Evolutionary conservation across 1,140 invertebrate genomes (phyloP), one percentile per base, ranked within the genome.

Genomic region (Aphaenogaster floridana): DNA sequence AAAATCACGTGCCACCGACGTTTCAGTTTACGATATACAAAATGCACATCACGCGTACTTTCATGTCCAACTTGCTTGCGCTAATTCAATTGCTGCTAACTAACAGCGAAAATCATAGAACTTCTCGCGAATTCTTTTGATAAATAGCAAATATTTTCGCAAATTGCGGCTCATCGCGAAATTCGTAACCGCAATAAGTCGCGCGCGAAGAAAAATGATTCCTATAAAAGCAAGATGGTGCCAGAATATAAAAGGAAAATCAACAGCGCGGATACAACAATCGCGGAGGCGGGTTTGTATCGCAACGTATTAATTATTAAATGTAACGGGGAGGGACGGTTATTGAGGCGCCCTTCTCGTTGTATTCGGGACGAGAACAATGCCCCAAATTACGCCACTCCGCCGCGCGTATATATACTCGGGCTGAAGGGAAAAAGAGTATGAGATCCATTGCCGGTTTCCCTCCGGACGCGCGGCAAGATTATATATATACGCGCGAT

Each of bases 271-370:
- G 28, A 66, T 48, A 4, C 28, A 45, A 48, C 64, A 77, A 77
- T 57, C 48, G 48, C 34, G 59, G 21, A 4, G 17, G 61, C 52
- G 78, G 8, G 66, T 63, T 63, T 63, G 63, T 54, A 72, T 74
- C 61, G 78, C 52, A 61, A 69, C 63, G 36, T 89, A 89, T 91
- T 89, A 89, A 91, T 91, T 89, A 88, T 89, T 89, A 77, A 91
- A 74, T 83, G 63, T 81, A 69, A 59, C 21, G 50, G 54, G 45
- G 15, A 36, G 15, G 17, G n/a, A 8, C n/a, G 66, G 52, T 64
- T 39, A 66, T 21, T 59, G 72, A 79, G 71, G 57, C 21, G n/a
- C 76, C 34, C 50, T 48, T 11, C n/a, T 57, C 45, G 34, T 71
- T 42, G 28, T 80, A 78, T 74, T 68, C 80, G 76, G 54, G 39